A percentile compares a stretch with the other conserved stretches of the same genome.
Conservation (phyloP, 2,797 vertebrate genomes). For the Hydrophis major region DNA sequence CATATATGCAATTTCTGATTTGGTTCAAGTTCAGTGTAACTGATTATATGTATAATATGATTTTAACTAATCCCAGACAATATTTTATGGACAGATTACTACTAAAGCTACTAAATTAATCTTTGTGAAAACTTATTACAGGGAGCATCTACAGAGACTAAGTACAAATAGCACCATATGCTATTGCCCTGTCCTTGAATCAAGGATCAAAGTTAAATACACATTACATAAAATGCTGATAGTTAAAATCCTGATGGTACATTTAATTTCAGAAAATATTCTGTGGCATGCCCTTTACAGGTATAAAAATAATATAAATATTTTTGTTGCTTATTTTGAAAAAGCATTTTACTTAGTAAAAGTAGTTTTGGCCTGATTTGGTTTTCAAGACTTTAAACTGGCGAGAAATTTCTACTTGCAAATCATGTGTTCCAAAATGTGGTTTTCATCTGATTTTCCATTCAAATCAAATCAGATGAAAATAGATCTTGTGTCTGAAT, state of each 20-base stretch:
- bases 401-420: background rate
- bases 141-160: conserved; percentile 51
- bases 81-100: conserved; percentile 62
- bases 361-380: background rate
- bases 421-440: background rate
- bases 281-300: conserved; percentile 35
- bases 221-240: conserved; percentile 68
- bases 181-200: conserved; percentile 64
- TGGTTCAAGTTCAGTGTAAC: conserved; percentile 51
- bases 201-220: conserved; percentile 59
- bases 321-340: background rate
- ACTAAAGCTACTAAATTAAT: conserved; percentile 58
- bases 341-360: background rate
- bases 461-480: background rate
- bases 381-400: background rate
- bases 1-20: conserved; percentile 18
- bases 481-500: background rate
- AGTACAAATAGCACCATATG: conserved; percentile 58
- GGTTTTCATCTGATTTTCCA: background rate
- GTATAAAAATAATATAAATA: background rate
- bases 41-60: conserved; percentile 58
- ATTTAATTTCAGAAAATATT: conserved; percentile 61
- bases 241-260: conserved; percentile 59
- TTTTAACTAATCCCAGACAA: conserved; percentile 22
- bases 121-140: conserved; percentile 53